phyloP scores from a whole-genome alignment of 2,113 vertebrate genomes.

The Amblyopsis rosae region DNA sequence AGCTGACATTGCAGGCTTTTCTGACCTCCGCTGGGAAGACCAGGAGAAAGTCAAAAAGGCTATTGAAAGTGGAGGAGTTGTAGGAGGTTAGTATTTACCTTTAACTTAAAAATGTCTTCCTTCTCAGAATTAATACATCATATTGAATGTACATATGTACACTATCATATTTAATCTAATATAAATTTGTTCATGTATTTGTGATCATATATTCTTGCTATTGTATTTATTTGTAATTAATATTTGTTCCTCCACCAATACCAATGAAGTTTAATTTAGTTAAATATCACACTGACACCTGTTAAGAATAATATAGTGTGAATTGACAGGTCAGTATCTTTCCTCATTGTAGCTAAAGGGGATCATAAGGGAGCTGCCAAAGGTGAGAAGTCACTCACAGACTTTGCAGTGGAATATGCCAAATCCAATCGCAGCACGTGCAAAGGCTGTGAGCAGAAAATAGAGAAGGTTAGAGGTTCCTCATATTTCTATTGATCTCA shows the following conservation, averaged over 20 bases:
- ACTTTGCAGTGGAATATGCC: conserved; percentile 94
- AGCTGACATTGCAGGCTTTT: conserved; percentile 84
- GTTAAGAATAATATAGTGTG: not conserved
- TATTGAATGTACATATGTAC: not conserved
- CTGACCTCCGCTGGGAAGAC: conserved; percentile 93
- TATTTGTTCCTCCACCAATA: too few species aligned
- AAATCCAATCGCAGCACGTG: conserved; percentile 98
- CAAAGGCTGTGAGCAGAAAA: conserved; percentile 94
- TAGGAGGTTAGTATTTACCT: conserved; percentile 53
- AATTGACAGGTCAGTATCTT: not conserved
- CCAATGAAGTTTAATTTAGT: too few species aligned
- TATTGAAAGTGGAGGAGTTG: conserved; percentile 85
- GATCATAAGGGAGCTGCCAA: conserved; percentile 80
- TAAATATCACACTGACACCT: not conserved
- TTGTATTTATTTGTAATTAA: too few species aligned
- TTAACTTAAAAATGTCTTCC: not conserved
- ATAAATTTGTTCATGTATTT: too few species aligned
- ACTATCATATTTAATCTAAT: not conserved
- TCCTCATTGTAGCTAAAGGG: conserved; percentile 68
- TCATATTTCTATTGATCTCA: not conserved
- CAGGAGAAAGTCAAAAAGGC: conserved; percentile 95
- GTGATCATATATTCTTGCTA: too few species aligned
- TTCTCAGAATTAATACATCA: not conserved
- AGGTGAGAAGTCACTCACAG: conserved; percentile 84
- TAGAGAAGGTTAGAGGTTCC: conserved; percentile 85